Evolutionary conservation across 2,888 invertebrate genomes (phyloP).

Genomic region (Dryococelus australis): DNA sequence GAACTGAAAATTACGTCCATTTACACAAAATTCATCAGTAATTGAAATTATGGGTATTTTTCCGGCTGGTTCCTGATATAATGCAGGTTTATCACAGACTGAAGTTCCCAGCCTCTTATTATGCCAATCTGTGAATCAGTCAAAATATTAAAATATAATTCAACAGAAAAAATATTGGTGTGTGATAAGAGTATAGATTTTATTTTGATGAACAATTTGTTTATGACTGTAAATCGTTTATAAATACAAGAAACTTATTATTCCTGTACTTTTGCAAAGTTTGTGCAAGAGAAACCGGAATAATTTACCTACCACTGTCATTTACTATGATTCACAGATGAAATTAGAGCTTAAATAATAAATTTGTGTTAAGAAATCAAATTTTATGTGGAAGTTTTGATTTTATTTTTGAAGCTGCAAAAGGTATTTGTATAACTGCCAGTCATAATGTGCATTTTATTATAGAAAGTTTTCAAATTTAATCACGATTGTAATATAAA

Average conservation of each 20-base stretch:
- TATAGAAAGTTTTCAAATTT: background rate
- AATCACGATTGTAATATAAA: background rate
- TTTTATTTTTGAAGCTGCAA: background rate
- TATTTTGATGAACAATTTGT: background rate
- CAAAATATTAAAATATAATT: background rate
- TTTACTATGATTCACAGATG: background rate
- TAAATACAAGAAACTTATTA: background rate
- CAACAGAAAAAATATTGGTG: background rate
- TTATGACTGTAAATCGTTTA: background rate
- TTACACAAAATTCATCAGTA: background rate
- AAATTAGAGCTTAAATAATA: background rate
- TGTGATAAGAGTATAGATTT: background rate
- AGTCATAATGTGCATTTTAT: background rate
- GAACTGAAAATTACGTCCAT: conserved; percentile 16
- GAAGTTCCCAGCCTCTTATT: background rate
- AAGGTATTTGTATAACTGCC: background rate
- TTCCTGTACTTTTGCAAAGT: background rate
- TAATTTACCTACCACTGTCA: background rate
- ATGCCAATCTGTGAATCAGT: background rate
- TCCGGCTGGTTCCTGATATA: background rate
- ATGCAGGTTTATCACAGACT: background rate
- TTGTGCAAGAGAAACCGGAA: background rate
- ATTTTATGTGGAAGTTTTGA: background rate
- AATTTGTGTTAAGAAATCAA: background rate
- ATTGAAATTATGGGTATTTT: conserved; percentile 8